Conservation (phyloP, 2,113 vertebrate species). For the Campylorhamphus procurvoides region DNA sequence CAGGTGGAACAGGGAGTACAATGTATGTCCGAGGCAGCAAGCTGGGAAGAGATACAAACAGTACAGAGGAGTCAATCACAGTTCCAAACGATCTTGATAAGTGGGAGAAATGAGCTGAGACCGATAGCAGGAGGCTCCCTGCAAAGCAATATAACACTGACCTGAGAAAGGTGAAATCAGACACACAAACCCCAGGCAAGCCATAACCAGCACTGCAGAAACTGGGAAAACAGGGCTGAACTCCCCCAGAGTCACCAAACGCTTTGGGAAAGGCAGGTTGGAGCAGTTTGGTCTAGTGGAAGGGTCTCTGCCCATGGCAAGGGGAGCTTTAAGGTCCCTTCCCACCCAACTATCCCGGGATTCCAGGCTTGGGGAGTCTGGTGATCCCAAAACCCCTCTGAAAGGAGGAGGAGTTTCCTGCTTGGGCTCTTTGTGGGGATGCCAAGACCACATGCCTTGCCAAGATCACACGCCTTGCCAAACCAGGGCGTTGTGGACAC, state of each 20-base stretch:
- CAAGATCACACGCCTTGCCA: neutral
- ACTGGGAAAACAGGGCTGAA: neutral
- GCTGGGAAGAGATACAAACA: neutral
- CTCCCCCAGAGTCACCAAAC: neutral
- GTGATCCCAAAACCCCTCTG: neutral
- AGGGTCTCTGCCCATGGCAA: rapidly evolving
- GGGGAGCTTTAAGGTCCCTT: neutral
- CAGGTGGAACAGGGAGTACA: neutral
- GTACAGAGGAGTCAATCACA: neutral
- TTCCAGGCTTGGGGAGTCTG: neutral
- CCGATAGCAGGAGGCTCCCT: neutral
- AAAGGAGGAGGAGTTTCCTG: neutral
- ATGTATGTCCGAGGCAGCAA: neutral
- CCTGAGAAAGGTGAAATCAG: neutral
- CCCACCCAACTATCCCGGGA: neutral
- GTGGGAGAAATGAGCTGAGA: constrained; percentile 28
- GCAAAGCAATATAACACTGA: neutral
- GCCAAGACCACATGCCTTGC: neutral
- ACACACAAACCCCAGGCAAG: neutral
- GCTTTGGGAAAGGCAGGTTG: neutral
- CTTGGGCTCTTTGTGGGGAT: neutral
- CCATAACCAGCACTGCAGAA: neutral
- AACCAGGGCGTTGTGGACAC: rapidly evolving
- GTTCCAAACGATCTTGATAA: neutral
- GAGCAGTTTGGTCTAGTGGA: neutral